phyloP scores from a whole-genome alignment of 1,140 invertebrate species.

The Venturia canescens region DNA sequence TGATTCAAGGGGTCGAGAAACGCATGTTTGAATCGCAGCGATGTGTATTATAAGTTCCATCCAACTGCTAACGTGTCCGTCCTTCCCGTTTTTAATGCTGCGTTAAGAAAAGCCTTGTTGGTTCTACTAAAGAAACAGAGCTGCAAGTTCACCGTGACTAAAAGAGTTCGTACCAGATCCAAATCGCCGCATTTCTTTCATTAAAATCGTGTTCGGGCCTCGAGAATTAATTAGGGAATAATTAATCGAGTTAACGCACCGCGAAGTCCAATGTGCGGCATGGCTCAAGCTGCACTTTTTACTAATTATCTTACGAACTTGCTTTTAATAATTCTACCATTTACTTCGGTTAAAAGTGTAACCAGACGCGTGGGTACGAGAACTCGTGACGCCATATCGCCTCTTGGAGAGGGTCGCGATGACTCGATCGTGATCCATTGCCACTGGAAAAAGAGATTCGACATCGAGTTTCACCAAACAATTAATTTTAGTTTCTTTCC shows the following conservation, averaged over 20 bases:
- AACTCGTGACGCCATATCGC: constrained; percentile 38
- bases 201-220: neutral
- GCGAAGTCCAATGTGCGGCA: neutral
- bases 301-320: neutral
- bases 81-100: neutral
- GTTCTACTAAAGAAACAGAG: constrained; percentile 2
- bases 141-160: constrained; percentile 12
- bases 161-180: neutral
- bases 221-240: constrained; percentile 36
- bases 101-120: neutral
- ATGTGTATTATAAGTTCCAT: too few relatives aligned
- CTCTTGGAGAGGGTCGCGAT: neutral
- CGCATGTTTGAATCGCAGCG: too few relatives aligned
- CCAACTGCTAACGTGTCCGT: too few relatives aligned
- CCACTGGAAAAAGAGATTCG: neutral
- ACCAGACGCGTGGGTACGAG: constrained; percentile 15
- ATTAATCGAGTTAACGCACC: constrained; percentile 36
- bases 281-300: neutral
- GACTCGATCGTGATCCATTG: constrained; percentile 1
- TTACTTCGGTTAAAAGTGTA: constrained; percentile 24
- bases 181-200: constrained; percentile 6
- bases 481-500: neutral
- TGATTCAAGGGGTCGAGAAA: too few relatives aligned
- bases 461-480: constrained; percentile 27
- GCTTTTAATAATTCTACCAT: neutral